These are phyloP conservation scores for Chloroceryle inda DNA, from an alignment of 2,797 vertebrate genomes.

Conservation along the genomic window DNA sequence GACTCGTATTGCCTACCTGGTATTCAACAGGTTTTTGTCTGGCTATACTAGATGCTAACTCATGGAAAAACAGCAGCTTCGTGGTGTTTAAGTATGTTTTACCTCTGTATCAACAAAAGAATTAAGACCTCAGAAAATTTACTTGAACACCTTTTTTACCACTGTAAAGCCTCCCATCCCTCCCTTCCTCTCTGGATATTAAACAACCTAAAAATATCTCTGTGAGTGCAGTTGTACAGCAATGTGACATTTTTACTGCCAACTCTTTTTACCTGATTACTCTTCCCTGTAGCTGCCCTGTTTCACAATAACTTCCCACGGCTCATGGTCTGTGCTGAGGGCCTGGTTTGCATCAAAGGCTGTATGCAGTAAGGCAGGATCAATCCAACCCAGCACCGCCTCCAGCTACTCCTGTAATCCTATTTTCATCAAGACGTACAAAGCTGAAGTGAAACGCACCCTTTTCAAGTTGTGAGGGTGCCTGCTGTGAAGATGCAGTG, in stretches of 20 bases:
- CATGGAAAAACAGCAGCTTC: neutral
- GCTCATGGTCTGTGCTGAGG: neutral
- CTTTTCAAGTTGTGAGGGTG: neutral
- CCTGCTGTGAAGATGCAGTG: slow-evolving; percentile 56
- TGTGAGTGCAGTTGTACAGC: neutral
- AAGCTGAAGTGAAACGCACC: neutral
- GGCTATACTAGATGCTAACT: neutral
- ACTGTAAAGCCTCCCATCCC: neutral
- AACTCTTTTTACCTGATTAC: neutral
- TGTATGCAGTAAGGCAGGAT: neutral
- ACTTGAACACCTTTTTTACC: neutral
- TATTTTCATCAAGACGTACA: neutral
- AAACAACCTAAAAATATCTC: neutral
- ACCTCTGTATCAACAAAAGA: neutral
- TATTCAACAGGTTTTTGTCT: neutral
- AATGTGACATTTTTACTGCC: neutral
- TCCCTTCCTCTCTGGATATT: neutral
- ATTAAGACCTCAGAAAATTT: neutral
- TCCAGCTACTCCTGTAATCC: neutral
- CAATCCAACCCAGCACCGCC: neutral
- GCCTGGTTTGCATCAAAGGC: neutral
- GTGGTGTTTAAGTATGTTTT: neutral
- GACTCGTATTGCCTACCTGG: neutral
- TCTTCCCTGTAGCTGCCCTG: neutral
- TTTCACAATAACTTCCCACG: neutral